Evolutionary conservation across 2,888 invertebrate species (phyloP), one percentile per base, ranked within the genome.

Genomic region (Cosmia trapezina): DNA sequence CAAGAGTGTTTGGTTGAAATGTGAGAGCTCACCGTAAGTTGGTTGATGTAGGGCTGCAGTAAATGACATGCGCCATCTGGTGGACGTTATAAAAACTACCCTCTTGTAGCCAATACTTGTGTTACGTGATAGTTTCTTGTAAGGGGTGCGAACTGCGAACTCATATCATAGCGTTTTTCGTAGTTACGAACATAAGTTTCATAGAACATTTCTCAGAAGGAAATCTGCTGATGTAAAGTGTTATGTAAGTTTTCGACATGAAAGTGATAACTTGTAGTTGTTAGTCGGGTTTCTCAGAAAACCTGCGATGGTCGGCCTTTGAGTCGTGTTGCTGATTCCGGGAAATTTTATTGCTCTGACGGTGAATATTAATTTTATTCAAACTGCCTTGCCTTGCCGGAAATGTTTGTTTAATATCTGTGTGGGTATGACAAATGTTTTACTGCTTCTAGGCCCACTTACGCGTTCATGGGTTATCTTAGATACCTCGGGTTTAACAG

Each of bases 31-130:
- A 84, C 71, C 28, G 63, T 69, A 80, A 7, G 41, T 33, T 88
- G 91, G 93, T 81, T 68, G 67, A 83, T 87, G 78, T 79, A 89
- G 91, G 92, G 93, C 91, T 93, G 93, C 93, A 94, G 89, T 92
- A 93, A 94, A 94, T 95, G 96, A 95, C 95, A 94, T 89, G 91
- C 94, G 93, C 90, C 96, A 96, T 95, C 94, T 96, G 96, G 91
- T 88, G 91, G 84, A 88, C 87, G 93, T 93, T 92, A 95, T 95
- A 96, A 96, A 95, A 94, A 92, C 92, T 87, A 93, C 95, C 95
- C 95, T 93, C 93, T 91, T 91, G 89, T 91, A 89, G 88, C 89
- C 91, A 91, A 90, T 92, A 93, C 88, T 92, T 88, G 89, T 94
- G 93, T 94, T 90, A 89, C 89, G 91, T 89, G 93, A 93, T 93